Evolutionary conservation across 2,888 invertebrate genomes (phyloP), one percentile per base, ranked within the genome.

Genomic region (Rhingia rostrata): DNA sequence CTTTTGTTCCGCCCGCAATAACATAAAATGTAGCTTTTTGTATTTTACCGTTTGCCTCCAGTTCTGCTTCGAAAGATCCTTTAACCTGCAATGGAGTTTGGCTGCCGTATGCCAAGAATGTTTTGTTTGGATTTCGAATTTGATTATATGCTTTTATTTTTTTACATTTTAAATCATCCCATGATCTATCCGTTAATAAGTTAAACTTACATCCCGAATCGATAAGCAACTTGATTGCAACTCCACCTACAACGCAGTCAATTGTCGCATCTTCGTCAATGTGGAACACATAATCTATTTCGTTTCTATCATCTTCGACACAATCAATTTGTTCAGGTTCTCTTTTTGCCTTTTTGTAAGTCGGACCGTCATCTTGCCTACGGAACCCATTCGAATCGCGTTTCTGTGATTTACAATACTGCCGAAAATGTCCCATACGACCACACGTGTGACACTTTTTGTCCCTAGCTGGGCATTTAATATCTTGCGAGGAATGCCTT

Each of bases 251-350:
- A 30, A 9, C 22, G 9, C 49, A 49, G 7, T 49, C 49, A 30
- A 30, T 7, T 49, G 49, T 49, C 49, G 49, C 49, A 49, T 49
- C 49, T 2, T 49, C 49, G 3, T 49, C 49, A 4, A 49, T 49
- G 9, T 49, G 30, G 49, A 49, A 49, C 22, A 49, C 49, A 30
- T 30, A 49, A 30, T 49, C 30, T 30, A 30, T 30, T 30, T 30
- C 22, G 7, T 22, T 58, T n/a, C 30, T 49, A 22, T 49, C 30
- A 14, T 49, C 49, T 49, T 87, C 87, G 86, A 86, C 70, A 75
- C 67, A 41, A 41, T 41, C 41, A n/a, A 41, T n/a, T 9, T 9
- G 4, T 41, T 41, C n/a, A 9, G 41, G 9, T 41, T 41, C n/a
- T 22, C 22, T 51, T 32, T 10, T 33, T 4, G 5, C 2, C 32